Evolutionary conservation across 2,797 vertebrate genomes (phyloP).

Genomic region (Clarias fuscus): DNA sequence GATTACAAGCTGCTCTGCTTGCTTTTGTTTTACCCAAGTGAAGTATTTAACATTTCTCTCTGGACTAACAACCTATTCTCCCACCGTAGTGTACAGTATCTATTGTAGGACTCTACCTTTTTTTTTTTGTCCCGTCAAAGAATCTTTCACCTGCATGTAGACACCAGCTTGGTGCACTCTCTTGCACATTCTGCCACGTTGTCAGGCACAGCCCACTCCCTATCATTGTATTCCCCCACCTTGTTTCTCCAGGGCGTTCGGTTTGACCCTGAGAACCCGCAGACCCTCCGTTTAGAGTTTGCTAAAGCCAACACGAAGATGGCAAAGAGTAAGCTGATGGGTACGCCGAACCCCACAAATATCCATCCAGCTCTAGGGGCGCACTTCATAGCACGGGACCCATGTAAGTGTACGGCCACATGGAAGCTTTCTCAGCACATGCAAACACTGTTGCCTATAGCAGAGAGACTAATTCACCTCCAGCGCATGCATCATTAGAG

Average conservation of each 20-base stretch:
- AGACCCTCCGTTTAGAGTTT: conserved; percentile 99
- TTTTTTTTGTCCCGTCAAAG: conserved; percentile 46
- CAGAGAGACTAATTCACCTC: conserved; percentile 76
- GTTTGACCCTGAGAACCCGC: conserved; percentile 98
- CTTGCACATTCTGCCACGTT: conserved; percentile 66
- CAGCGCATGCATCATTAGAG: conserved; percentile 74
- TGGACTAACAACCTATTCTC: background rate
- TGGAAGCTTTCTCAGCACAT: conserved; percentile 66
- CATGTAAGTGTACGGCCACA: conserved; percentile 92
- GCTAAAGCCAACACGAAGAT: conserved; percentile 99
- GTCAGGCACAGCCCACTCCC: conserved; percentile 67
- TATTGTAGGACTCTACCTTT: conserved; percentile 16
- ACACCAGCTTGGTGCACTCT: conserved; percentile 74
- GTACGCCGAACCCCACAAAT: conserved; percentile 96
- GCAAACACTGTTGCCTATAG: conserved; percentile 22
- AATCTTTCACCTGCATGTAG: conserved; percentile 73
- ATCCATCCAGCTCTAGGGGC: conserved; percentile 97
- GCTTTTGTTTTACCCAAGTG: background rate
- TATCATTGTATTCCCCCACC: conserved; percentile 71
- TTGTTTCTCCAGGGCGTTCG: conserved; percentile 89
- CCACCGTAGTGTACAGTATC: background rate
- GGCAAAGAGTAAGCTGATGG: conserved; percentile 99
- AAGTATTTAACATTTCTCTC: background rate
- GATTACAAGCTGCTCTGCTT: background rate
- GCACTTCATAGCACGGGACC: conserved; percentile 99